These are phyloP conservation scores for Dromas ardeola DNA, from an alignment of 2,113 vertebrate genomes.

Conservation along the genomic window DNA sequence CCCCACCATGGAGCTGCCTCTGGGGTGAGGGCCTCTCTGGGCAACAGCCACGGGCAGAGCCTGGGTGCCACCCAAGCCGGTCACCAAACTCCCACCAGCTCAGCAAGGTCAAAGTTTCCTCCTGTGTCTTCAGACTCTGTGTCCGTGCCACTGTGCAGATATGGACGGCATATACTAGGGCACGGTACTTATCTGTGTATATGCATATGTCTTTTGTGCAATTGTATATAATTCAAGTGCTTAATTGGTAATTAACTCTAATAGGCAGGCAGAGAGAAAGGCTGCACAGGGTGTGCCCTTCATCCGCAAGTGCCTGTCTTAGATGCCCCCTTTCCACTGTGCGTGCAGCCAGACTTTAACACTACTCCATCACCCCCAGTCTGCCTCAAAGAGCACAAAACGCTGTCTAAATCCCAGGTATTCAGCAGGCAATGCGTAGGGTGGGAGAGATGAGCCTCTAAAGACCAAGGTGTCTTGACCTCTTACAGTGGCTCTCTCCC, in stretches of 20 bases:
- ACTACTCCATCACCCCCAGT: accelerated
- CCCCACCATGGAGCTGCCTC: background rate
- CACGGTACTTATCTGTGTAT: background rate
- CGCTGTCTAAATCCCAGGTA: background rate
- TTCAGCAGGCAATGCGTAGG: background rate
- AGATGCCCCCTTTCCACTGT: background rate
- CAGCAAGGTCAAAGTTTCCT: background rate
- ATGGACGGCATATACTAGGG: background rate
- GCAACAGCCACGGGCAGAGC: background rate
- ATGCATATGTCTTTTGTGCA: background rate
- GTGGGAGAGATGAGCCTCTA: background rate
- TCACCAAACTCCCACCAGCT: background rate
- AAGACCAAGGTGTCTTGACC: background rate
- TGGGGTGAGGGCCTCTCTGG: background rate
- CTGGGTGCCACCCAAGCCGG: background rate
- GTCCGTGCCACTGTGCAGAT: accelerated
- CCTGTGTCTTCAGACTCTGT: background rate
- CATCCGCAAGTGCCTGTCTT: background rate
- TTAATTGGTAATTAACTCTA: conserved; percentile 31
- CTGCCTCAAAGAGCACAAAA: background rate
- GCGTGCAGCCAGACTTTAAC: background rate
- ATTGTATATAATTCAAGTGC: background rate
- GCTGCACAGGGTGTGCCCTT: background rate
- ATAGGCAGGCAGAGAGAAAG: background rate
- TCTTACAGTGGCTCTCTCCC: background rate